Base-by-base conservation (phyloP, 2,113 vertebrate genomes). In the Sorex fumeus region DNA sequence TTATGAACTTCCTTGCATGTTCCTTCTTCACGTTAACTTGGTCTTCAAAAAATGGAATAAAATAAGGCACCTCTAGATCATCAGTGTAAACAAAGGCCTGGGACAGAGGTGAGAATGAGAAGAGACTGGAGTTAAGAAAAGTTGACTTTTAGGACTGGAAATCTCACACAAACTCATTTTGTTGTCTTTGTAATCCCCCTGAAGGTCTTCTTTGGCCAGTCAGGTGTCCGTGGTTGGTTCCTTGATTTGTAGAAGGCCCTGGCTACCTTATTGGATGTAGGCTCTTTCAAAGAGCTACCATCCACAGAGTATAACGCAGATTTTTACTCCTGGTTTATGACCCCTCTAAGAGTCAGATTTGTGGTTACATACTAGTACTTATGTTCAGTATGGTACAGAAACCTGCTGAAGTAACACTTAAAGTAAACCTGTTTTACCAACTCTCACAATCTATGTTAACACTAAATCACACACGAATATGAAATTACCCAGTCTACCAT, bases 1-100 rank as follows among this genome's bases (percentile, higher is more conserved):
- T 83, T 57, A 96, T 30, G 43, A 96, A 90, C 34, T 67, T 23
- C 67, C 79, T 70, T 69, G 82, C 93, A 21, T 88, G 30, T 9
- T 79, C 69, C 62, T 79, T 94, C 50, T 84, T 96, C 16, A 32
- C 27, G 6, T 93, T 36, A 86, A 81, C 71, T 88, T 95, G 85
- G 5, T 82, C 83, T 23, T 91, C 71, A 40, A 95, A 95, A 62
- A 94, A 94, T 7, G 32, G 0, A 16, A 50, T 43, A 90, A 94
- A 96, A 64, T 27, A 0, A 76, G 91, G 86, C 0, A 6, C 43
- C 53, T 34, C 32, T 0, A 0, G 8, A 2, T 86, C 47, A 8
- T 71, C 75, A 27, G 0, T 10, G 10, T 93, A 94, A 8, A 34
- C 62, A 74, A 47, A 86, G 43, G 71, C 71, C 96, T 97, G 50